Conservation (phyloP, 2,888 invertebrate genomes). For the Aspidiotus rigidus region DNA sequence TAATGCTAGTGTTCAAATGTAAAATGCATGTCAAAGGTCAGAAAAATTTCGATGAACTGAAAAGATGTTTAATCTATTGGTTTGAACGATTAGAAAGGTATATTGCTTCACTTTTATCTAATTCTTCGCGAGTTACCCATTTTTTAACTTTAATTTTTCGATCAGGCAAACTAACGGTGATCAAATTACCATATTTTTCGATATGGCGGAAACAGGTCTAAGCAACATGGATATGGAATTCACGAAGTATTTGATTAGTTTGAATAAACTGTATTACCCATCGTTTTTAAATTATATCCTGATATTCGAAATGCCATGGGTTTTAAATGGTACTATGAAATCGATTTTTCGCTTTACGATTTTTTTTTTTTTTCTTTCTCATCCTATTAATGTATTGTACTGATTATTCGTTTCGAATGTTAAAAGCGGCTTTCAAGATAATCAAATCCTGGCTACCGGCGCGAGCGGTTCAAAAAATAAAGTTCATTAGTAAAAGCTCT, state of each 20-base stretch:
- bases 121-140: background rate
- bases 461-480: conserved; percentile 79
- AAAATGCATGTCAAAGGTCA: conserved; percentile 71
- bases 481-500: conserved; percentile 66
- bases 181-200: conserved; percentile 75
- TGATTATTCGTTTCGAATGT: conserved; percentile 31
- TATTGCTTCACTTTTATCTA: background rate
- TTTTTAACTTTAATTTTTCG: conserved; percentile 26
- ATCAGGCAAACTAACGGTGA: conserved; percentile 61
- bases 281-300: conserved; percentile 77
- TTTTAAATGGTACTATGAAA: conserved; percentile 57
- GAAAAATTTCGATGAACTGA: conserved; percentile 63
- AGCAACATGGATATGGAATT: conserved; percentile 87
- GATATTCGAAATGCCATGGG: conserved; percentile 90
- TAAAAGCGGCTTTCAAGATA: conserved; percentile 77
- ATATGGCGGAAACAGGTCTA: conserved; percentile 78
- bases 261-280: conserved; percentile 84
- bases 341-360: background rate
- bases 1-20: conserved; percentile 67
- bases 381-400: background rate
- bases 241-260: conserved; percentile 72
- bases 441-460: conserved; percentile 79
- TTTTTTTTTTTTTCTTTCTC: too few relatives aligned
- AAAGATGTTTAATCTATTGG: conserved; percentile 76
- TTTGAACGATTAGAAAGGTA: conserved; percentile 66